Percentiles rank a stretch among this genome's conserved stretches.
These are phyloP conservation scores for Centroberyx gerrardi DNA, from an alignment of 2,797 vertebrate genomes.

Conservation along the genomic window DNA sequence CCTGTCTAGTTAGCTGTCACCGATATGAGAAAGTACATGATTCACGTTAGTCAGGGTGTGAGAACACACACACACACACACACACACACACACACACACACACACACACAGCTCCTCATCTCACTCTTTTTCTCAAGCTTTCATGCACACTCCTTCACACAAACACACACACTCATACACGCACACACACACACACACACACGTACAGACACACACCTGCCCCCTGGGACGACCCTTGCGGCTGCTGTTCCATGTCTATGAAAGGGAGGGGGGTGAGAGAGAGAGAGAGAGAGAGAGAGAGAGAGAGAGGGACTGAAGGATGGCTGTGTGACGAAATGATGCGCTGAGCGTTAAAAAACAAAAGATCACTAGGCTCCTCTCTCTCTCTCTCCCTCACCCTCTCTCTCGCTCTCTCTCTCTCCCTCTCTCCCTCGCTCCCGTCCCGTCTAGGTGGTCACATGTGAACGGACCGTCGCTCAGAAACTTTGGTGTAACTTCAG, in stretches of 20 bases:
- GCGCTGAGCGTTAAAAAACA: slow-evolving; percentile 56
- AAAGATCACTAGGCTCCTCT: slow-evolving; percentile 42
- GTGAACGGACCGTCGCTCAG: not conserved
- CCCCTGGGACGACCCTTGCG: slow-evolving; percentile 67
- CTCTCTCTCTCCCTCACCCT: not conserved
- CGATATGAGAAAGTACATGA: slow-evolving; percentile 89
- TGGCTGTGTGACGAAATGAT: slow-evolving; percentile 74
- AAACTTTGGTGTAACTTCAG: slow-evolving; percentile 41
- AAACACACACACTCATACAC: slow-evolving; percentile 18
- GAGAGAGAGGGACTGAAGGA: slow-evolving; percentile 31
- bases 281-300: slow-evolving; percentile 55
- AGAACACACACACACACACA: slow-evolving; percentile 62
- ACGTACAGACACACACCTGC: slow-evolving; percentile 47
- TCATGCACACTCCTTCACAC: slow-evolving; percentile 32
- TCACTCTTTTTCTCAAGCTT: not conserved
- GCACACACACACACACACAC: slow-evolving; percentile 31
- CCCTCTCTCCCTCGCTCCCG: not conserved
- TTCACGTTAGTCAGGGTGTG: slow-evolving; percentile 87
- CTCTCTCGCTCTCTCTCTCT: not conserved
- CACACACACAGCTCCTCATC: slow-evolving; percentile 1
- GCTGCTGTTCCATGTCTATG: slow-evolving; percentile 79
- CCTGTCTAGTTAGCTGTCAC: slow-evolving; percentile 88
- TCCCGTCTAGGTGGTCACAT: slow-evolving; percentile 27
- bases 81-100: slow-evolving; percentile 52
- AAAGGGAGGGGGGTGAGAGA: slow-evolving; percentile 53